These are phyloP conservation scores for Cheiracanthium punctorium DNA, from an alignment of 2,888 invertebrate genomes.

Conservation along the genomic window DNA sequence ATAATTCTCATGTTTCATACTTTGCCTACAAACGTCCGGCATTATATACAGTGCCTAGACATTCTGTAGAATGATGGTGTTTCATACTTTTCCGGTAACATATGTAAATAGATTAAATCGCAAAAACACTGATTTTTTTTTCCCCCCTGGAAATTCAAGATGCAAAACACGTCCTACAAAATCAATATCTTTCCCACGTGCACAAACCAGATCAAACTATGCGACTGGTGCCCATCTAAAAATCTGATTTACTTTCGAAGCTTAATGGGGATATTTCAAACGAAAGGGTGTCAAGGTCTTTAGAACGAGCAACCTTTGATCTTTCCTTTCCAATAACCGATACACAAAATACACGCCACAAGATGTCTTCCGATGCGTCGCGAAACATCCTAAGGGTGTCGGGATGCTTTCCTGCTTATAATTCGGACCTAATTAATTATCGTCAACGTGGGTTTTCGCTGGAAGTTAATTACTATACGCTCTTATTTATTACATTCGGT, in stretches of 20 bases:
- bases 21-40: too few relatives aligned
- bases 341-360: not conserved
- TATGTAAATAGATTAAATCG: too few relatives aligned
- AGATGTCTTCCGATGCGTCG: conserved; percentile 8
- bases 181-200: too few relatives aligned
- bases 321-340: not conserved
- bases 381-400: not conserved
- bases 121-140: too few relatives aligned
- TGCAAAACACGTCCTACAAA: too few relatives aligned
- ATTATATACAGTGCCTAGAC: too few relatives aligned
- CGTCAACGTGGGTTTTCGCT: not conserved
- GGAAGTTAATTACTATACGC: not conserved
- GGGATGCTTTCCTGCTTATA: not conserved
- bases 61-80: too few relatives aligned
- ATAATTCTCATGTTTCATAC: too few relatives aligned
- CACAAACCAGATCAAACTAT: too few relatives aligned
- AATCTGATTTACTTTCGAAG: conserved; percentile 3
- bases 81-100: too few relatives aligned
- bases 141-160: too few relatives aligned
- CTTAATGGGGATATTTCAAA: not conserved
- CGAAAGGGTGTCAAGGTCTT: not conserved
- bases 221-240: not conserved
- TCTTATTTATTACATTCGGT: not conserved
- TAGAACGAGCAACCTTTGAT: not conserved
- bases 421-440: not conserved